Base-by-base conservation (phyloP, 2,888 invertebrate genomes). In the Tenthredo livida region DNA sequence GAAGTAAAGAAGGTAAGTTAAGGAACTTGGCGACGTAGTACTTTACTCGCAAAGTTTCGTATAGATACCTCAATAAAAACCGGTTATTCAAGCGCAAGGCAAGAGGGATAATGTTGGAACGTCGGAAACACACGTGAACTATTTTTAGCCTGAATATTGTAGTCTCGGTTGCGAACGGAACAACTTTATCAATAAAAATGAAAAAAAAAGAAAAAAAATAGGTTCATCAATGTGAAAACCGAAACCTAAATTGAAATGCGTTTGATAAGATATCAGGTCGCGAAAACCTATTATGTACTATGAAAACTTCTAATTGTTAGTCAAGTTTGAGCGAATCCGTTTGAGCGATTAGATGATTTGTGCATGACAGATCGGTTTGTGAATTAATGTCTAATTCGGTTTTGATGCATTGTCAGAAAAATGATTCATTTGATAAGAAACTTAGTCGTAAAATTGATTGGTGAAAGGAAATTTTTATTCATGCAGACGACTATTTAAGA, bases 61-160 rank as follows among this genome's bases (percentile, higher is more conserved):
- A 33, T 73, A 33, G 10, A 12, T 15, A 54, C 54, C n/a, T 54
- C 7, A n/a, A 47, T 47, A 29, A 29, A 72, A 75, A 75, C 75
- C 75, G 75, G 75, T 75, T 75, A 75, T 47, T 29, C 75, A 47
- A 47, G 75, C 47, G 21, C 15, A 10, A 21, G 29, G 47, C 29
- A 47, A 47, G 47, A 43, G 47, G 75, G 29, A 15, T 75, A 29
- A 50, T 29, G 15, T 47, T 43, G 25, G 47, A 47, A 43, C 25
- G 21, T 25, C 21, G 37, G 47, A 75, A 43, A 75, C n/a, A 75
- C 25, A 50, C 21, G n/a, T 10, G 25, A 47, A 75, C 15, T 29
- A 75, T 75, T 75, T 47, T 75, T 43, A 43, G 43, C 21, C 10
- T 10, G 37, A 21, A 47, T 12, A n/a, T n/a, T n/a, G n/a, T n/a